Conservation (phyloP, 2,888 invertebrate genomes). For the Clostera curtula region DNA sequence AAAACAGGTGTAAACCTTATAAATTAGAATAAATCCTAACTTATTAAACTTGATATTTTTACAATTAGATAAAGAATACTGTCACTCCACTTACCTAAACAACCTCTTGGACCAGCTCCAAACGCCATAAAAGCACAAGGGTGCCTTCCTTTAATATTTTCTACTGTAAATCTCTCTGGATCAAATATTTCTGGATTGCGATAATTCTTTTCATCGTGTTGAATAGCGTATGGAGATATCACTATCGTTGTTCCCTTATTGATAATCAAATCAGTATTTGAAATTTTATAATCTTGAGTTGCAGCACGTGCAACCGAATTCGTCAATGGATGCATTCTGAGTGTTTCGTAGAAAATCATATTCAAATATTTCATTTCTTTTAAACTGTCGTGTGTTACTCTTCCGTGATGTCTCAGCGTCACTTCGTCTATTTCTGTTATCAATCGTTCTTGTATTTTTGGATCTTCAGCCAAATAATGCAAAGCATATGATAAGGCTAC, state of each 20-base stretch:
- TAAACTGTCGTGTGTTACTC: conserved; percentile 46
- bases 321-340: conserved; percentile 52
- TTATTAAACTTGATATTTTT: neutral
- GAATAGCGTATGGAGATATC: conserved; percentile 50
- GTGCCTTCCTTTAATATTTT: conserved; percentile 35
- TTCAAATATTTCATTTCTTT: conserved; percentile 52
- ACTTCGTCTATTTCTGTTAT: conserved; percentile 38
- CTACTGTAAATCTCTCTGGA: conserved; percentile 59
- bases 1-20: too few relatives aligned
- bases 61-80: conserved; percentile 2
- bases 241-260: conserved; percentile 39
- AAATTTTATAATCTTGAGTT: conserved; percentile 36
- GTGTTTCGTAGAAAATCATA: conserved; percentile 38
- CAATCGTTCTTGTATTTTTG: conserved; percentile 42
- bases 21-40: neutral
- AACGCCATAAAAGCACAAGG: conserved; percentile 53
- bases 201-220: conserved; percentile 56
- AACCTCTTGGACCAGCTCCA: conserved; percentile 55
- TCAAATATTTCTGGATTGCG: conserved; percentile 59
- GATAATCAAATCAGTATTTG: conserved; percentile 38
- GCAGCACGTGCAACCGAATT: conserved; percentile 42
- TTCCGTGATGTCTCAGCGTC: conserved; percentile 30
- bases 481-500: conserved; percentile 40
- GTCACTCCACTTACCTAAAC: conserved; percentile 44
- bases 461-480: conserved; percentile 47